Conservation (phyloP, 1,140 invertebrate species). For the Tetramorium simillimum region DNA sequence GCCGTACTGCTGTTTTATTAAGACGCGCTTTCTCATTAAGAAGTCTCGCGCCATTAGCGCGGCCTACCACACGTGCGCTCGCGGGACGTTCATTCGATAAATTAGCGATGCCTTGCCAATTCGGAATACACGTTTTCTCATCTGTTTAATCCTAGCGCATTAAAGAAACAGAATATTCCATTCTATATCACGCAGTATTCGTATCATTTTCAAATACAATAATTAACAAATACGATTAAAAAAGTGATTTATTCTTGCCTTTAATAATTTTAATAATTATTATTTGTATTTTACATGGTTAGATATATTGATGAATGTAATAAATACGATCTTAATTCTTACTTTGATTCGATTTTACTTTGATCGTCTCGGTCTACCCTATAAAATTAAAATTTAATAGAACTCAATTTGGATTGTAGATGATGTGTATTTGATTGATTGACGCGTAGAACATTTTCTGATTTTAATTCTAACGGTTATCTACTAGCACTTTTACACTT, state of each 20-base stretch:
- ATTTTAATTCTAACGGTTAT: neutral
- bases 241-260: neutral
- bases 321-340: too few relatives aligned
- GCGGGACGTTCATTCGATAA: conserved; percentile 65
- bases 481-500: neutral
- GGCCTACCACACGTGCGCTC: conserved; percentile 31
- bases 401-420: neutral
- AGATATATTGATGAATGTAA: too few relatives aligned
- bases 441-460: neutral
- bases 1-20: conserved; percentile 70
- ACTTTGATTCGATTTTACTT: too few relatives aligned
- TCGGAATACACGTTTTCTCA: neutral
- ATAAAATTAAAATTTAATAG: conserved; percentile 14
- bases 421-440: neutral
- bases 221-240: neutral
- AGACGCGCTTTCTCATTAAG: conserved; percentile 75
- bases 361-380: too few relatives aligned
- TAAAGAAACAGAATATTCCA: neutral
- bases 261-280: too few relatives aligned
- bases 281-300: too few relatives aligned
- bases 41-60: conserved; percentile 70
- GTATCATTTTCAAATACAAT: neutral
- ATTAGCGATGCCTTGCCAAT: conserved; percentile 58
- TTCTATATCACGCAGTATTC: neutral
- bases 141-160: neutral